These are phyloP conservation scores for Monochamus saltuarius DNA, from an alignment of 1,140 invertebrate species.

Conservation along the genomic window DNA sequence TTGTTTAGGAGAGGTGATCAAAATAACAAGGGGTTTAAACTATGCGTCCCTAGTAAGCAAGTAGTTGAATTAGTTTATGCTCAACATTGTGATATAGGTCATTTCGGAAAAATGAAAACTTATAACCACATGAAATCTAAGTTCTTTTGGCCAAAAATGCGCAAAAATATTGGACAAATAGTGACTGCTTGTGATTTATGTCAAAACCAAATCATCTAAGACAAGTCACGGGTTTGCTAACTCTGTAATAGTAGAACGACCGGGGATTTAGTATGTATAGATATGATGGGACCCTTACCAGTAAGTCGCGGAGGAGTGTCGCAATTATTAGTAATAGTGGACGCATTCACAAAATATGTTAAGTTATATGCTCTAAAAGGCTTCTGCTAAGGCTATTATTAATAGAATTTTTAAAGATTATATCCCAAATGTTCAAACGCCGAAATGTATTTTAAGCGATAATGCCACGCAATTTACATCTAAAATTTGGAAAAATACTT, in stretches of 20 bases:
- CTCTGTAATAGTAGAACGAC: not conserved
- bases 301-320: not conserved
- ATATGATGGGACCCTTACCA: conserved; percentile 1
- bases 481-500: not conserved
- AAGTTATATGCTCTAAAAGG: not conserved
- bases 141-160: conserved; percentile 13
- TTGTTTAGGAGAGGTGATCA: too few relatives aligned
- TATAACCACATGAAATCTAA: not conserved
- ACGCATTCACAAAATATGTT: too few relatives aligned
- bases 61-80: not conserved
- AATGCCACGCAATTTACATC: not conserved
- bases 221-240: not conserved
- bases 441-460: not conserved
- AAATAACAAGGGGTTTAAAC: not conserved
- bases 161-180: not conserved
- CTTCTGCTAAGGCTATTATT: not conserved
- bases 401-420: not conserved
- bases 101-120: conserved; percentile 9
- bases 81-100: conserved; percentile 5
- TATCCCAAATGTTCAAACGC: not conserved
- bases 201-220: conserved; percentile 10
- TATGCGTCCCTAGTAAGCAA: not conserved
- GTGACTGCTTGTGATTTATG: conserved; percentile 11
- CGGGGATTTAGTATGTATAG: conserved; percentile 1
- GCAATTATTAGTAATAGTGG: not conserved